Evolutionary conservation across 2,888 invertebrate genomes (phyloP), one percentile per base, ranked within the genome.

Genomic region (Ophion ellenae): DNA sequence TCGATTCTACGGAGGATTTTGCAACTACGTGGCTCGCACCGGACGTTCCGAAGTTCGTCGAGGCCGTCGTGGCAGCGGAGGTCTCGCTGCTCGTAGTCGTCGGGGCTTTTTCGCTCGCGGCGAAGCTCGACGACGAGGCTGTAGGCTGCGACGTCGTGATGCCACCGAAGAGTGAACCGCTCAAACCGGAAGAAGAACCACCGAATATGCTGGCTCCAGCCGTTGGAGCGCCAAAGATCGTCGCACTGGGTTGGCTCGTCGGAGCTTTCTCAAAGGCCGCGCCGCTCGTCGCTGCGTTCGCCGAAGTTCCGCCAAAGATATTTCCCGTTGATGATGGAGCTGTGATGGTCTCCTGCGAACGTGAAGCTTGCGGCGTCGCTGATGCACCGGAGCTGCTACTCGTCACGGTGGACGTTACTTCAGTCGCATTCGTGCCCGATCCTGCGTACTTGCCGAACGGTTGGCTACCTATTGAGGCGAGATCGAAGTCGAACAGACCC

Each of bases 401-500:
- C 9, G 70, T 47, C 45, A 74, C 53, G 10, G 78, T 6, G 20
- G 86, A 28, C 6, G 86, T 59, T 28, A 74, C 20, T 24, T 88
- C 87, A 11, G 75, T 86, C 28, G 86, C 88, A 45, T 79, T 86
- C 7, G 86, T 47, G 10, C 81, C 61, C 9, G 87, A 70, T 4
- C 85, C 63, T 5, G 86, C 53, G 32, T 73, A 59, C 59, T 86
- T 85, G 0, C 80, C 66, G 20, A 84, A 77, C 1, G 77, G 28
- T 57, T 76, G 81, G 36, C 69, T 66, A 28, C 53, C 78, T 2
- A 40, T 76, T 61, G 82, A 64, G n/a, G 63, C 32, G 28, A 85
- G 81, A 69, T 86, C 89, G 86, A 20, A 89, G 75, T 28, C 89
- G 88, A 70, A 87, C 20, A 90, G 70, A 32, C 86, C 88, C 6